These are phyloP conservation scores for Ptilodon capucinus DNA, from an alignment of 2,888 invertebrate genomes.

Conservation along the genomic window DNA sequence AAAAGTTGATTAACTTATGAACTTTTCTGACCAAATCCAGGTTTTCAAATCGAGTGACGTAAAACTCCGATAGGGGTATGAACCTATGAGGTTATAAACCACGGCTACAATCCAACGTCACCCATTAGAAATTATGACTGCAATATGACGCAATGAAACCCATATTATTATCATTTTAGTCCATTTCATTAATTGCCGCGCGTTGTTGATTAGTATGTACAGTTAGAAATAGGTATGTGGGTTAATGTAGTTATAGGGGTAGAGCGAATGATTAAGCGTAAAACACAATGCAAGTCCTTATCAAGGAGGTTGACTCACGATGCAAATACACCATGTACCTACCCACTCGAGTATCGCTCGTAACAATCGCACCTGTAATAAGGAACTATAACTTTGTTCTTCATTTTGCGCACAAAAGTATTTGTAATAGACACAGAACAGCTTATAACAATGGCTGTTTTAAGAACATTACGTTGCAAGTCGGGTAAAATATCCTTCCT, in stretches of 20 bases:
- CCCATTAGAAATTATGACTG: not conserved
- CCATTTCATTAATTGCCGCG: slow-evolving; percentile 1
- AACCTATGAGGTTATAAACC: not conserved
- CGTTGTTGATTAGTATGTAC: slow-evolving; percentile 17
- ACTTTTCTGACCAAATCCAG: no score
- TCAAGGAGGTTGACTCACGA: slow-evolving; percentile 46
- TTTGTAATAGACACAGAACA: no score
- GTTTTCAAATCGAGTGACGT: no score
- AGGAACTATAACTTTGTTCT: slow-evolving; percentile 31
- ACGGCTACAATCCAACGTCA: not conserved
- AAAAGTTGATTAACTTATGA: no score
- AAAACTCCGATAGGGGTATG: not conserved
- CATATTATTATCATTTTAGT: not conserved
- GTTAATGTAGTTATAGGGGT: slow-evolving; percentile 23
- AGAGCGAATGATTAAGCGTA: slow-evolving; percentile 39
- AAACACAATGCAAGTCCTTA: slow-evolving; percentile 47
- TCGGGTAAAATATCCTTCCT: no score
- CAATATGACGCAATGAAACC: not conserved
- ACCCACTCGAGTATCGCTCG: slow-evolving; percentile 33
- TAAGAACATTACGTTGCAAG: no score
- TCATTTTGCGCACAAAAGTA: no score
- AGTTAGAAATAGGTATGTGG: slow-evolving; percentile 14
- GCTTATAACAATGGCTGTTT: no score
- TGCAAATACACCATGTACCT: slow-evolving; percentile 31
- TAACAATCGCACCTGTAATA: slow-evolving; percentile 25